Evolutionary conservation across 2,797 vertebrate species (phyloP), one percentile per base, ranked within the genome.

Genomic region (Catamblyrhynchus diadema): DNA sequence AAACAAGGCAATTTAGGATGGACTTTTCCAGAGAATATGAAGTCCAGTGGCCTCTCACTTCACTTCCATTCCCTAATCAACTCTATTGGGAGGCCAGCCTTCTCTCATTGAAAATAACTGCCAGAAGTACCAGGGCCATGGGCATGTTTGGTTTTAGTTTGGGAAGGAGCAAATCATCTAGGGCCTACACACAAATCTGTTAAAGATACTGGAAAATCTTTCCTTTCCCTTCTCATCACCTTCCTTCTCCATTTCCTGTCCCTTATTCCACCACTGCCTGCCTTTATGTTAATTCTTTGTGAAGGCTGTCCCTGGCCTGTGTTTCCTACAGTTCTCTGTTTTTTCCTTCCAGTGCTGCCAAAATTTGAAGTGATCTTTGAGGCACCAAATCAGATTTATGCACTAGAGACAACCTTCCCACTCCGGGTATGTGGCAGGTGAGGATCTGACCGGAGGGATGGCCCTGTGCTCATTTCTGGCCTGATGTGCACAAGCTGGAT

Each of bases 351-450:
- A 99, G 98, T 97, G 61, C 88, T 98, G 64, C 98, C 98, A 72
- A 99, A 98, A 94, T 99, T 97, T 97, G 98, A 98, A 77, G 97
- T 98, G 27, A 97, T 47, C 22, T 89, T 98, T 45, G 80, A 98
- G 23, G 86, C 90, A 1, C 98, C 98, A 69, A 41, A 39, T 9
- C 89, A 97, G 64, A 95, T 99, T 39, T 97, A 97, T 71, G 81
- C 96, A 39, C 78, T 98, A 93, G 98, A 99, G 61, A 50, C 84
- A 61, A 67, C 92, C 28, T 97, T 97, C 41, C 95, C 60, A 0
- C 42, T 99, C 4, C 96, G 64, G 57, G 70, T 98, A 14, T 99
- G 98, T 96, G 98, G 98, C 93, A 98, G 98, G 98, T 99, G 92
- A 98, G 98, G 30, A 75, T 51, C 48, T 88, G 41, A 41, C 24